Evolutionary conservation across 2,888 invertebrate genomes (phyloP), one percentile per base, ranked within the genome.

Genomic region (Lacanobia wlatinum): DNA sequence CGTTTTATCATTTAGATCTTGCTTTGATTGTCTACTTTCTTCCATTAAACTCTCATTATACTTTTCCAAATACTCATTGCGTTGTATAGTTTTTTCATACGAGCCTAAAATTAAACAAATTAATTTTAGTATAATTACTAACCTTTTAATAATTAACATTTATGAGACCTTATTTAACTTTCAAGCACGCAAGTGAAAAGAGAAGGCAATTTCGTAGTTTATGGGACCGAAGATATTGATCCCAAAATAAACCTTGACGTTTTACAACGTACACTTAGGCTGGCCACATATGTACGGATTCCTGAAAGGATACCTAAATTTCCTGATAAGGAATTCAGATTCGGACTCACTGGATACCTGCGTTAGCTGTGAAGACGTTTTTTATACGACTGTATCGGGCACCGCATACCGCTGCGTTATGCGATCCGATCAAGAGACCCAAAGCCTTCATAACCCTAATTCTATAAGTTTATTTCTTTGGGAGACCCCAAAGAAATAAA

Each of bases 61-160:
- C 78, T 91, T 89, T 87, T 95, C 93, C 60, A 95, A 91, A 79
- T 90, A 89, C 16, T 91, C 88, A 82, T 92, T 93, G 14, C 88
- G 91, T 71, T 92, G 89, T 43, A 90, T 65, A 38, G 86, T 83
- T 86, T 92, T 91, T 81, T 94, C 92, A 81, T 91, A 94, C 16
- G 87, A 87, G 87, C 90, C 96, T 60, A 71, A 34, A 69, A 70
- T 52, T 0, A n/a, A 60, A 40, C 21, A 46, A 7, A 0, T 23
- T 34, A n/a, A 69, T 21, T 46, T 76, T 10, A 43, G 10, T 8
- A 53, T 50, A 14, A 46, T n/a, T 16, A 52, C 34, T 5, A 63
- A 23, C 3, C 34, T 23, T 43, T 52, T 2, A 50, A n/a, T 43
- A 70, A 46, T 46, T 0, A 56, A 18, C 16, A n/a, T n/a, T 14